Conservation (phyloP, 2,888 invertebrate genomes). For the Cryptocheilus praepositus region DNA sequence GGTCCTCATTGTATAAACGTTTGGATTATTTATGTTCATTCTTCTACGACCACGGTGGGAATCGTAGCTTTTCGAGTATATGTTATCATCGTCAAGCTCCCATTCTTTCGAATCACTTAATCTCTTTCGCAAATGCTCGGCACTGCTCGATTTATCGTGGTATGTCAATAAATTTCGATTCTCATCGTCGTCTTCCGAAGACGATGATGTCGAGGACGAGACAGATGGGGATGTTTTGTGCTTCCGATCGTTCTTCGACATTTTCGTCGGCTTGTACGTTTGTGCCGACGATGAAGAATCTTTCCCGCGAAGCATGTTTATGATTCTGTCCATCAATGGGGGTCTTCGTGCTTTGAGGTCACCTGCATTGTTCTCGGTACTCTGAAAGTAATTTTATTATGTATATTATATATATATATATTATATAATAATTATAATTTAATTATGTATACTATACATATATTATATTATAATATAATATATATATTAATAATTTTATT, state of each 20-base stretch:
- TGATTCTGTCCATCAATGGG: constrained; percentile 53
- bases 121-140: not conserved
- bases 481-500: too few species aligned
- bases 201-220: constrained; percentile 39
- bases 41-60: constrained; percentile 41
- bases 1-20: constrained; percentile 3
- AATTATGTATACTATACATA: too few species aligned
- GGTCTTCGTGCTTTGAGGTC: constrained; percentile 33
- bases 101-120: not conserved
- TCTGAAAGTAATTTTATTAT: not conserved
- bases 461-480: too few species aligned
- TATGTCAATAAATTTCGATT: not conserved
- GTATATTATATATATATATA: too few species aligned
- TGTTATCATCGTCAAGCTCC: constrained; percentile 36
- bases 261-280: constrained; percentile 20
- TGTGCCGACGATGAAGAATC: constrained; percentile 21
- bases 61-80: constrained; percentile 51
- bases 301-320: constrained; percentile 44
- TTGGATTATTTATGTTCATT: constrained; percentile 10
- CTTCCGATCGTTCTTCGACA: constrained; percentile 12
- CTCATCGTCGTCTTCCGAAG: constrained; percentile 21
- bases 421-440: too few species aligned
- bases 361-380: not conserved
- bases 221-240: constrained; percentile 33
- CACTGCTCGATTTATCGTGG: not conserved